Conservation (phyloP, 2,888 invertebrate species). For the Cryptophagus acutangulus region DNA sequence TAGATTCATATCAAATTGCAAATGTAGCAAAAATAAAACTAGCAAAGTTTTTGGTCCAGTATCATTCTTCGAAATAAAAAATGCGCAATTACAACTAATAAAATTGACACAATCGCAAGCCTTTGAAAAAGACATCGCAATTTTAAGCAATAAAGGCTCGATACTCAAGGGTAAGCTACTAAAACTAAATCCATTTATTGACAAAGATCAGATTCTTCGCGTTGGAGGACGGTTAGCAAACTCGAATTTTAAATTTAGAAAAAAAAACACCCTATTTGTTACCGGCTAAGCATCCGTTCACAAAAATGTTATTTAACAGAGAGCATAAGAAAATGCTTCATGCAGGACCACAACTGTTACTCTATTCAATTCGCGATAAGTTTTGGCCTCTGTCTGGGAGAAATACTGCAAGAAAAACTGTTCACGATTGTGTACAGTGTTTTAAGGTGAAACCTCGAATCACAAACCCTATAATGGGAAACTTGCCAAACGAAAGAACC, state of each 20-base stretch:
- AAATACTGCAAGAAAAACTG: not conserved
- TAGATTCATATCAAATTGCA: too few relatives aligned
- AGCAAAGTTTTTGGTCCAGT: too few relatives aligned
- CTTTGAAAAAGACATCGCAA: too few relatives aligned
- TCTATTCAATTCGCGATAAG: conserved; percentile 5
- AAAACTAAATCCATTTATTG: conserved; percentile 12
- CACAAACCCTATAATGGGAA: conserved; percentile 8
- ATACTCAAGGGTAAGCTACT: too few relatives aligned
- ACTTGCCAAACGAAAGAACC: conserved; percentile 7
- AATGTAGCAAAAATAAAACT: too few relatives aligned
- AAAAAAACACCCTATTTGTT: conserved; percentile 7
- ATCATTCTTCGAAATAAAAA: too few relatives aligned
- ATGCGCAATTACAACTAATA: too few relatives aligned
- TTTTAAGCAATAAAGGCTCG: too few relatives aligned
- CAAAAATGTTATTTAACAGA: not conserved
- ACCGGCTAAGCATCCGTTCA: too few relatives aligned
- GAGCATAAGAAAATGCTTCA: conserved; percentile 7
- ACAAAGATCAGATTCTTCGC: conserved; percentile 5
- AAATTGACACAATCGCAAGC: too few relatives aligned
- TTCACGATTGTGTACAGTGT: conserved; percentile 8
- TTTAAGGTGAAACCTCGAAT: conserved; percentile 6
- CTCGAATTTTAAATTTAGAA: not conserved
- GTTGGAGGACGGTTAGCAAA: conserved; percentile 10
- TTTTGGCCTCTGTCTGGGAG: conserved; percentile 8
- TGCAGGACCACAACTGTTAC: conserved; percentile 2